Conservation (phyloP, 2,797 vertebrate genomes). For the Atherinosoma microstoma region DNA sequence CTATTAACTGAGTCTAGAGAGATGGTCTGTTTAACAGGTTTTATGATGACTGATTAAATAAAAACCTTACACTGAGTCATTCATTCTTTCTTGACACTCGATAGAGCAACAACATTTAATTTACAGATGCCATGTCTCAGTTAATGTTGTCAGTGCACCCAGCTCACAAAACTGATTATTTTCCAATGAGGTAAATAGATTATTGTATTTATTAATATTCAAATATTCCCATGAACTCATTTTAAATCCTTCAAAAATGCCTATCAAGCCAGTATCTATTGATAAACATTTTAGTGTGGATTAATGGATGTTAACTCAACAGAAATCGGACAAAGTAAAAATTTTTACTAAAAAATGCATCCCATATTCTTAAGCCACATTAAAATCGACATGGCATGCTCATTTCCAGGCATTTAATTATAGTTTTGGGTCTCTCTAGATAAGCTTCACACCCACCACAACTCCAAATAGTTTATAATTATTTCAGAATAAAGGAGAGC, state of each 20-base stretch:
- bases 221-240: background rate
- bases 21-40: constrained; percentile 17
- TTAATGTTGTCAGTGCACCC: background rate
- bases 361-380: no score
- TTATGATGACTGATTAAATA: constrained; percentile 23
- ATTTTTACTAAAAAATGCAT: background rate
- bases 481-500: no score
- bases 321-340: no score
- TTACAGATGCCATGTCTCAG: background rate
- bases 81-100: background rate
- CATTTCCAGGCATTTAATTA: no score
- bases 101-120: background rate
- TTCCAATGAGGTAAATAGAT: background rate
- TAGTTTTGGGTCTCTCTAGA: no score
- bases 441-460: no score
- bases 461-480: no score
- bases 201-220: background rate
- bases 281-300: no score
- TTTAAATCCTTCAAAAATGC: background rate
- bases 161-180: background rate
- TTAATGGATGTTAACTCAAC: no score
- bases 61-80: background rate
- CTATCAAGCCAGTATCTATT: background rate
- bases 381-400: no score
- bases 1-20: constrained; percentile 1